A percentile compares a stretch with the other conserved stretches of the same genome.
Evolutionary conservation across 2,797 vertebrate genomes (phyloP).

Genomic region (Micromesistius poutassou): DNA sequence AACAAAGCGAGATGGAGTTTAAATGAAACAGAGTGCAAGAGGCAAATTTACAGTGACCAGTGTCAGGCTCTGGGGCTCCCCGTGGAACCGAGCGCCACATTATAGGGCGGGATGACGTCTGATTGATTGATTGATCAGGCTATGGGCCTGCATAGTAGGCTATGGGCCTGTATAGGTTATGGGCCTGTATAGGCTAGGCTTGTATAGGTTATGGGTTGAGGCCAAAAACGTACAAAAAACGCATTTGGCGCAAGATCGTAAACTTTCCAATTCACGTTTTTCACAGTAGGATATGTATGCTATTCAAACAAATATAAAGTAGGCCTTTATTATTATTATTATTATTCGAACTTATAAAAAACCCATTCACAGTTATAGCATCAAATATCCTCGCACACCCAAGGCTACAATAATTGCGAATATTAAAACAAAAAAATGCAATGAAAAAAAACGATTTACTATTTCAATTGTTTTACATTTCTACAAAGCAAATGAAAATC

Average conservation of each 20-base stretch:
- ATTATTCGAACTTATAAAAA: not conserved
- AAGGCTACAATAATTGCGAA: slow-evolving; percentile 23
- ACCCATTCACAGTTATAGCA: slow-evolving; percentile 2
- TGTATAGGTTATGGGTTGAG: not conserved
- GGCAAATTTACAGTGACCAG: not conserved
- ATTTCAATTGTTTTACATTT: not conserved
- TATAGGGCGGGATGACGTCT: no score
- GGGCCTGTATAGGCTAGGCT: no score
- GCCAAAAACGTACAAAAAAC: not conserved
- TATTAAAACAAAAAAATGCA: slow-evolving; percentile 16
- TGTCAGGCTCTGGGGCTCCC: no score
- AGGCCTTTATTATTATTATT: not conserved
- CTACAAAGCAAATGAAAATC: not conserved
- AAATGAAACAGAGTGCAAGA: not conserved
- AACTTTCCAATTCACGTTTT: slow-evolving; percentile 1
- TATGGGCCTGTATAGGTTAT: no score
- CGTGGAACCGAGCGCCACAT: no score
- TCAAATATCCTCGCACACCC: slow-evolving; percentile 25
- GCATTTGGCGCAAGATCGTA: not conserved
- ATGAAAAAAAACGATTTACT: not conserved
- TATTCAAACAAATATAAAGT: not conserved
- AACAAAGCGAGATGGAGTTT: not conserved
- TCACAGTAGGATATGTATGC: not conserved
- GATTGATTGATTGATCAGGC: no score
- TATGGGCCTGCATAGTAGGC: no score